These are phyloP conservation scores for Chloroceryle aenea DNA, from an alignment of 2,113 vertebrate genomes.

Conservation along the genomic window DNA sequence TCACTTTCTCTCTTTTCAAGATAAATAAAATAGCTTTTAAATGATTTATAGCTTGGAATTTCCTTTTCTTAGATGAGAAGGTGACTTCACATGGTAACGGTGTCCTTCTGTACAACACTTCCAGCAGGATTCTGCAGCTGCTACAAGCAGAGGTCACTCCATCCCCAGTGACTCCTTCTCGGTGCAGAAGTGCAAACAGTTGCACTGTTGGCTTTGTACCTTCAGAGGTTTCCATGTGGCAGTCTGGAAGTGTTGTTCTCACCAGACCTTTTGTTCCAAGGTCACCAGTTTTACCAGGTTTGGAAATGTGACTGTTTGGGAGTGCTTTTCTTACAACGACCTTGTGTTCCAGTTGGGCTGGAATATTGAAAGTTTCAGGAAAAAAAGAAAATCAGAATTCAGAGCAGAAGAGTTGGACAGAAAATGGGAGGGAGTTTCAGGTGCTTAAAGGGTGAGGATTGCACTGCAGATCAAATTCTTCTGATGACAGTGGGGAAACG, in stretches of 20 bases:
- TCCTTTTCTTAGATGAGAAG: neutral
- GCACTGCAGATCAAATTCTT: neutral
- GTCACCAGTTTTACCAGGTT: neutral
- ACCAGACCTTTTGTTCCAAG: neutral
- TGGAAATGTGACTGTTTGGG: neutral
- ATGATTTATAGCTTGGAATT: constrained; percentile 2
- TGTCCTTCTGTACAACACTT: neutral
- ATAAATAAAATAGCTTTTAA: constrained; percentile 78
- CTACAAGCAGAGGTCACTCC: neutral
- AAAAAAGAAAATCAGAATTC: neutral
- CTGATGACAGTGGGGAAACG: fast-evolving
- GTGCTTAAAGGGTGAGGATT: neutral
- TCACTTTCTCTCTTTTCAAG: constrained; percentile 63
- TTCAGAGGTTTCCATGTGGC: neutral
- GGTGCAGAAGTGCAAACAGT: neutral
- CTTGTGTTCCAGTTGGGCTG: neutral
- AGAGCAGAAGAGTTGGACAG: neutral
- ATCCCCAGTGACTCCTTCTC: neutral
- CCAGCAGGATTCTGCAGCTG: neutral
- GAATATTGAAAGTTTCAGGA: neutral
- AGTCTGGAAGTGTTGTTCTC: neutral
- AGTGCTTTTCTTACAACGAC: neutral
- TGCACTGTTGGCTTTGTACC: too few relatives aligned
- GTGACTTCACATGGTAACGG: neutral
- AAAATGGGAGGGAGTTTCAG: fast-evolving